Evolutionary conservation across 2,888 invertebrate genomes (phyloP).

Genomic region (Tetrapedia diversipes): DNA sequence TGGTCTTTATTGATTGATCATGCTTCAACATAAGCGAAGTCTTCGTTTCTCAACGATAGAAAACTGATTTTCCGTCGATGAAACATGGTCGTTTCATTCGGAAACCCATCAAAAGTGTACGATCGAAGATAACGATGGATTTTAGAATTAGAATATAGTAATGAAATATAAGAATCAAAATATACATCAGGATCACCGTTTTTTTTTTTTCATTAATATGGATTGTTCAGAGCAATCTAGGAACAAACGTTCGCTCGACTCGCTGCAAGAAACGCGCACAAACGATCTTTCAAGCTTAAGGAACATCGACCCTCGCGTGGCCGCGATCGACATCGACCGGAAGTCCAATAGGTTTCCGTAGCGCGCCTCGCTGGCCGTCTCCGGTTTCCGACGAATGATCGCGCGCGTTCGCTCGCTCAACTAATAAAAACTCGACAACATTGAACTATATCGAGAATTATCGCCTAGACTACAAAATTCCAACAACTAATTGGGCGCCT

Average conservation of each 20-base stretch:
- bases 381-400: constrained; percentile 46
- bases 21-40: too few relatives aligned
- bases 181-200: too few relatives aligned
- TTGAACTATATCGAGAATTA: constrained; percentile 79
- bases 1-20: too few relatives aligned
- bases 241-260: neutral
- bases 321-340: constrained; percentile 6
- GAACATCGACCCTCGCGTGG: constrained; percentile 9
- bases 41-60: neutral
- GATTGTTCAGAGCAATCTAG: neutral
- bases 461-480: constrained; percentile 79
- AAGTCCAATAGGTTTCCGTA: constrained; percentile 3
- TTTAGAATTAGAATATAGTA: too few relatives aligned
- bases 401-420: constrained; percentile 59
- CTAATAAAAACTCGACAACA: constrained; percentile 78
- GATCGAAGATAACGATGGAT: too few relatives aligned
- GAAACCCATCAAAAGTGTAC: neutral
- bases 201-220: too few relatives aligned
- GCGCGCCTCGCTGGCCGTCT: constrained; percentile 1
- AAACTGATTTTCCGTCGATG: neutral
- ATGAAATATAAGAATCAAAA: too few relatives aligned
- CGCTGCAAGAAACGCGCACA: constrained; percentile 14
- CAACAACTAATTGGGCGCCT: constrained; percentile 81
- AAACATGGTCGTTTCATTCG: neutral
- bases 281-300: neutral